Evolutionary conservation across 2,113 vertebrate genomes (phyloP).

Genomic region (Otocyon megalotis): DNA sequence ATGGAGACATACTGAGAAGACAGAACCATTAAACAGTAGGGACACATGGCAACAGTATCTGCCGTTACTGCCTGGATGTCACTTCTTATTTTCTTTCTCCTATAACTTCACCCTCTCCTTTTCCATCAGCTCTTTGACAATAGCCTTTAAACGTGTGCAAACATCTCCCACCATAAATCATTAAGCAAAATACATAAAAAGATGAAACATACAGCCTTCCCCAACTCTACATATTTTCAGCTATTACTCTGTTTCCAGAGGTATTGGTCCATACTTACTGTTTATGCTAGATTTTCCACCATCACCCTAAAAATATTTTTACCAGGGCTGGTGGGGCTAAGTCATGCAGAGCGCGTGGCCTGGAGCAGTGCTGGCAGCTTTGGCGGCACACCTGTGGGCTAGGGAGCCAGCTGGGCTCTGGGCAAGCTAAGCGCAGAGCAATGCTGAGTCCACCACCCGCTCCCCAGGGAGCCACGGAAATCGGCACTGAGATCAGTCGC

Average conservation of each 20-base stretch:
- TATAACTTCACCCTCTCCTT: background rate
- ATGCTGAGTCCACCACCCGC: background rate
- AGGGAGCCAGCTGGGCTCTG: background rate
- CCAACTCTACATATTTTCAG: background rate
- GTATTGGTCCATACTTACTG: background rate
- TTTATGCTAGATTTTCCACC: background rate
- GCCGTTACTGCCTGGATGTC: background rate
- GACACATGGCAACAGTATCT: background rate
- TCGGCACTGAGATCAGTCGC: constrained; percentile 86
- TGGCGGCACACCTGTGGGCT: background rate
- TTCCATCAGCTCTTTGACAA: background rate
- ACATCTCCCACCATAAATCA: background rate
- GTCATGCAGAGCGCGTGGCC: background rate
- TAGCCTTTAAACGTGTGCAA: background rate
- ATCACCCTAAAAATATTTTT: background rate
- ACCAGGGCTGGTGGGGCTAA: background rate
- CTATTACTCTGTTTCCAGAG: background rate
- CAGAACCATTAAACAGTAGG: background rate
- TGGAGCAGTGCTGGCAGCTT: background rate
- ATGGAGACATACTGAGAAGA: background rate
- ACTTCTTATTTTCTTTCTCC: background rate
- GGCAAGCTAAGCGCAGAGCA: background rate
- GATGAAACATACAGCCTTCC: background rate
- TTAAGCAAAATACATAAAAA: background rate
- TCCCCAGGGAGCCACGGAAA: background rate